phyloP scores from a whole-genome alignment of 2,888 invertebrate genomes.

The Apodemia mormo region DNA sequence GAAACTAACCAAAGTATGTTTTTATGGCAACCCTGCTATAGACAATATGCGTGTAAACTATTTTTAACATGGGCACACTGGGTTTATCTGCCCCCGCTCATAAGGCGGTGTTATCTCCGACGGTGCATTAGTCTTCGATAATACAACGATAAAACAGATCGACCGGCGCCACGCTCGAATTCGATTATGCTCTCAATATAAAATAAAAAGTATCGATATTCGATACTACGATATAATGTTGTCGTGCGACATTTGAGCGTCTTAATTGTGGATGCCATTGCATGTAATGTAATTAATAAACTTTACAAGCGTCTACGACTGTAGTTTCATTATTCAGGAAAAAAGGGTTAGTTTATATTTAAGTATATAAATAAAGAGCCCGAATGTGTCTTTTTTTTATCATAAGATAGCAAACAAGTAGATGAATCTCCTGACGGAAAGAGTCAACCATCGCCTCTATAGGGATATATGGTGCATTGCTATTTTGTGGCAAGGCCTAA shows the following conservation, averaged over 20 bases:
- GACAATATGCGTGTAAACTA: slow-evolving; percentile 77
- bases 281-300: slow-evolving; percentile 40
- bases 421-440: no score
- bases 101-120: slow-evolving; percentile 70
- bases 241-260: slow-evolving; percentile 69
- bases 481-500: no score
- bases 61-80: slow-evolving; percentile 80
- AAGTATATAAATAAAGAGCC: no score
- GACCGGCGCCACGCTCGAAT: slow-evolving; percentile 76
- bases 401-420: no score
- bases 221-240: slow-evolving; percentile 69
- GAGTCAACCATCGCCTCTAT: no score
- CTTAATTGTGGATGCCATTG: slow-evolving; percentile 76
- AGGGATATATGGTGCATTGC: no score
- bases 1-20: no score
- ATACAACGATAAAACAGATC: slow-evolving; percentile 77
- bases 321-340: neutral
- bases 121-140: slow-evolving; percentile 81
- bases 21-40: slow-evolving; percentile 50
- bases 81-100: slow-evolving; percentile 78
- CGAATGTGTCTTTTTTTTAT: no score
- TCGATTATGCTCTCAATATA: slow-evolving; percentile 69
- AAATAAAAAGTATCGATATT: slow-evolving; percentile 67
- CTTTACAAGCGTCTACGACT: neutral
- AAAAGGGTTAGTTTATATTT: no score